Base-by-base conservation (phyloP, 1,140 invertebrate genomes). In the Dendrolimus punctatus region DNA sequence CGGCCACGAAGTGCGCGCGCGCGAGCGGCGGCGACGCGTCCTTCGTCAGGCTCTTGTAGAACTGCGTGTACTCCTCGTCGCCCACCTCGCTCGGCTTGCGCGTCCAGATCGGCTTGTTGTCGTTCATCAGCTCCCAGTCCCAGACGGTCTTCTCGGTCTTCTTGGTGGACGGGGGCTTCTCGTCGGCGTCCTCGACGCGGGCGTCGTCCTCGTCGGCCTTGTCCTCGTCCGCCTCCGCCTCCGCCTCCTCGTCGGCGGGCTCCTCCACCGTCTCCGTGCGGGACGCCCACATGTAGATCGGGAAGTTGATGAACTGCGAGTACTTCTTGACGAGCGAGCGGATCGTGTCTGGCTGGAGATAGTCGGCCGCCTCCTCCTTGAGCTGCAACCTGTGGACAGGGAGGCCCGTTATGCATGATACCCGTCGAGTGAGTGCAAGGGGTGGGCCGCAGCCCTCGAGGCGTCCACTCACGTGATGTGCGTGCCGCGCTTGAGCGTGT, bases 261-360 rank as follows among this genome's bases (percentile, higher is more conserved):
- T 95, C 95, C 75, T 98, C 95, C 48, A 96, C 95, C 56, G 95
- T 92, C 60, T 98, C 91, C 36, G 94, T 96, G 87, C 95, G 98
- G 79, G 95, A 97, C 42, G 93, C 91, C 98, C 98, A 99, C 70
- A 99, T 81, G 80, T 96, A 96, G 72, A 99, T 99, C 10, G 96
- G 95, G 90, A 99, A 99, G 85, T 99, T 99, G 69, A 99, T 99
- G 85, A 99, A 99, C 88, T 99, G 98, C 1, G 96, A 99, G 85
- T 99, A 99, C 86, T 99, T 99, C 80, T 95, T 96, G 38, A 99
- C 94, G 5, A 99, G 88, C 60, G 93, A 92, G 63, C 93, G 94
- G 9, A 99, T 90, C 4, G 96, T 98, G 65, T 97, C 94, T 51
- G 95, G 90, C 84, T 99, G 97, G 57, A 99, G 83, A 88, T 96